Conservation (phyloP, 53 echinoderm and acorn worm genomes). For the Crossaster papposus region DNA sequence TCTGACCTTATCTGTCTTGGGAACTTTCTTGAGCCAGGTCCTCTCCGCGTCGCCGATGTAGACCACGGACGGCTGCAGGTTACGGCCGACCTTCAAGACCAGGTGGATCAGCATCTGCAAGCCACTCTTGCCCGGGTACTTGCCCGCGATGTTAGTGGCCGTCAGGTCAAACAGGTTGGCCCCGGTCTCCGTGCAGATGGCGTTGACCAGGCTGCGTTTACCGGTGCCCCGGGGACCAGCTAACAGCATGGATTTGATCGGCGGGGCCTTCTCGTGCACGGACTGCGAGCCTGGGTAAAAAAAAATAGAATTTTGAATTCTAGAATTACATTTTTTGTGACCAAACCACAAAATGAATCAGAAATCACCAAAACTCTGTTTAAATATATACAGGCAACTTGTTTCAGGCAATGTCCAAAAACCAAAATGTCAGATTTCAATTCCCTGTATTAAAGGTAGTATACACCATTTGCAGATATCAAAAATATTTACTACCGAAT, state of each 20-base stretch:
- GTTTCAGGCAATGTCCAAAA: too few species aligned
- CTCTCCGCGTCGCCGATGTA: conserved; percentile 90
- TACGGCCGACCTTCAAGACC: conserved; percentile 89
- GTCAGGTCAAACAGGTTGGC: conserved; percentile 99
- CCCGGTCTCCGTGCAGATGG: conserved; percentile 99
- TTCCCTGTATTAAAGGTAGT: too few species aligned
- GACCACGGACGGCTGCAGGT: conserved; percentile 89
- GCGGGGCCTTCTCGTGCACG: conserved; percentile 90
- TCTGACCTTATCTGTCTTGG: conserved; percentile 99
- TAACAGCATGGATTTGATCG: conserved; percentile 88
- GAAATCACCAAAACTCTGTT: too few species aligned
- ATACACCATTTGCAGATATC: too few species aligned
- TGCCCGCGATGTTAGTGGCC: conserved; percentile 92
- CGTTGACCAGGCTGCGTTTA: conserved; percentile 88
- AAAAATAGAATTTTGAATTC: too few species aligned
- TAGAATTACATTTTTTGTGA: too few species aligned
- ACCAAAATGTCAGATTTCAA: too few species aligned
- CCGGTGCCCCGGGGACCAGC: conserved; percentile 97
- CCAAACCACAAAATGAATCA: too few species aligned
- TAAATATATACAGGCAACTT: too few species aligned
- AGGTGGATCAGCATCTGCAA: conserved; percentile 93
- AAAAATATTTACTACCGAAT: too few species aligned
- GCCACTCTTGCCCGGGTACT: conserved; percentile 96
- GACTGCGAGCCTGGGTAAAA: conserved; percentile 85
- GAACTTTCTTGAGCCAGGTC: conserved; percentile 97